Evolutionary conservation across 2,888 invertebrate species (phyloP).

Genomic region (Drosophila lacicola): DNA sequence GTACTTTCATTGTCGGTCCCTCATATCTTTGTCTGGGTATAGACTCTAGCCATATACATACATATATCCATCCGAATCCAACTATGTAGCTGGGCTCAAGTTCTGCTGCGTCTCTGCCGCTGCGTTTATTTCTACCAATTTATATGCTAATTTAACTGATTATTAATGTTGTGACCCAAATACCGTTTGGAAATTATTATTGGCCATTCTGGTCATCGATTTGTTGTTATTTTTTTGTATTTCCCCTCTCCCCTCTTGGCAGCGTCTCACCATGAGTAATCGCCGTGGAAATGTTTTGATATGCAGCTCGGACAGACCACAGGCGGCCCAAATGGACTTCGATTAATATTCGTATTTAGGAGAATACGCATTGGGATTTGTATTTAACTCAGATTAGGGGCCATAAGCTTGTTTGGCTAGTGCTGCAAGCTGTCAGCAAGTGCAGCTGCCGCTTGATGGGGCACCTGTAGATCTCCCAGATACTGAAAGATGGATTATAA

Average conservation of each 20-base stretch:
- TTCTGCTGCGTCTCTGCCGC: conserved; percentile 31
- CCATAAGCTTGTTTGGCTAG: conserved; percentile 14
- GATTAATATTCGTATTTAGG: conserved; percentile 26
- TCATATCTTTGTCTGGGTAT: conserved; percentile 30
- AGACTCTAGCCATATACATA: conserved; percentile 47
- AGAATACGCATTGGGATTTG: conserved; percentile 17
- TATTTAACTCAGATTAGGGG: conserved; percentile 26
- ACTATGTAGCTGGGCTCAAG: conserved; percentile 19
- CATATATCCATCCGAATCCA: conserved; percentile 39
- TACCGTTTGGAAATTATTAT: conserved; percentile 81
- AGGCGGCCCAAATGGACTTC: conserved; percentile 21
- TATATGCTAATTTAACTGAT: conserved; percentile 82
- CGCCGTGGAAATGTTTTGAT: conserved; percentile 47
- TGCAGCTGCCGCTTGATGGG: conserved; percentile 25
- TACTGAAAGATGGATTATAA: conserved; percentile 18
- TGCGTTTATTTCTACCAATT: conserved; percentile 66
- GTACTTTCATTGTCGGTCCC: conserved; percentile 56
- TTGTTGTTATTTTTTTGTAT: conserved; percentile 38
- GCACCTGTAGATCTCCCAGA: conserved; percentile 29
- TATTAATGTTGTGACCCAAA: conserved; percentile 84
- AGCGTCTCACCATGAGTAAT: conserved; percentile 41
- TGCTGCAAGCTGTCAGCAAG: conserved; percentile 50
- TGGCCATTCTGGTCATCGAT: conserved; percentile 71
- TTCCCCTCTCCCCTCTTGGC: conserved; percentile 15
- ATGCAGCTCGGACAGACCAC: conserved; percentile 13